Evolutionary conservation across 1,140 invertebrate species (phyloP), one percentile per base, ranked within the genome.

Genomic region (Procambarus clarkii): DNA sequence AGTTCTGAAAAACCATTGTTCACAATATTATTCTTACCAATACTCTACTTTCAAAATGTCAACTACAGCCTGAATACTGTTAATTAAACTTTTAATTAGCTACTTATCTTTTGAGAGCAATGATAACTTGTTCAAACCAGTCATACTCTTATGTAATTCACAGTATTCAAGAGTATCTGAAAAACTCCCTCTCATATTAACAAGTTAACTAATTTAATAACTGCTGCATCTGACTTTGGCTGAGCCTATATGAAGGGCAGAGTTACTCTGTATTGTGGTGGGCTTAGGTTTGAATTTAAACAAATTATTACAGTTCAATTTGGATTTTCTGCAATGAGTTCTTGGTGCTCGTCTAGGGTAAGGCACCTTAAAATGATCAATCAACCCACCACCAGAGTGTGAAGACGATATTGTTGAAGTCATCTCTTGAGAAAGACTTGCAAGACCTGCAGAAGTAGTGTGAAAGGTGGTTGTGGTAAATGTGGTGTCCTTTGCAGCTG

Each of bases 361-460:
- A n/a, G 78, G 78, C 78, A 80, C 78, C 34, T 80, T 80, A 54
- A 80, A 80, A 44, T 80, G n/a, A n/a, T 50, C 50, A 13, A 48
- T 80, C 46, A n/a, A 48, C 78, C 78, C 78, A 54, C 78, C 78
- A 80, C 78, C 78, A 50, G 78, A 80, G 21, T 44, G 21, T 4
- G 46, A 3, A 34, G 78, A 80, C 18, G 78, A 50, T 34, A 44
- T 3, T 15, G 46, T 3, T 21, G 7, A 15, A 24, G 78, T 24
- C 45, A 44, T 48, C 18, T 48, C 78, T 74, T 21, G 69, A 4
- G 46, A 24, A 50, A 50, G 78, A 54, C 21, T 44, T 11, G 46
- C 50, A 54, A 80, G 45, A 80, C 3, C 5, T 74, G n/a, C 69
- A 34, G 69, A 74, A 74, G 69, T 34, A 34, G 69, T 44, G n/a